A percentile compares a stretch with the other conserved stretches of the same genome.
Conservation (phyloP, 2,113 vertebrate genomes). For the Tachysurus vachellii region DNA sequence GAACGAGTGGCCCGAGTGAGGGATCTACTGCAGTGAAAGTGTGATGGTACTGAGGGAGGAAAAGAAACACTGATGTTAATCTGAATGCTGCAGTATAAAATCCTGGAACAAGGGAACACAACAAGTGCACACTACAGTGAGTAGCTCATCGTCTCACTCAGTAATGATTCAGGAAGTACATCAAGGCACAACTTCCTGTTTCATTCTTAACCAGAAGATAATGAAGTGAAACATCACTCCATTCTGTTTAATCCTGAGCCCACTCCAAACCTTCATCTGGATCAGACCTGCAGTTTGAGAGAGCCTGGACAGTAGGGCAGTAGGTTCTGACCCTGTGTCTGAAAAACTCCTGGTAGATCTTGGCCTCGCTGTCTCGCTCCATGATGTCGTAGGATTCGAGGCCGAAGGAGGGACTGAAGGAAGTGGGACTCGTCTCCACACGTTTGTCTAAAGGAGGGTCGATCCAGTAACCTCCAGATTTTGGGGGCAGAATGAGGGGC, state of each 20-base stretch:
- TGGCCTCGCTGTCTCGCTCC: conserved; percentile 83
- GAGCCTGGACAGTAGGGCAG: too few relatives aligned
- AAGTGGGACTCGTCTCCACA: conserved; percentile 69
- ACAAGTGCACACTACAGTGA: neutral
- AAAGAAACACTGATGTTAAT: neutral
- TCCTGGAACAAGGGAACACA: neutral
- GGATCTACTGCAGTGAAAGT: conserved; percentile 84
- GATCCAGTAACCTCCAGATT: conserved; percentile 86
- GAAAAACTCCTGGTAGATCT: conserved; percentile 81
- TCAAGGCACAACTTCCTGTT: neutral
- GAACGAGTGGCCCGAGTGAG: conserved; percentile 78
- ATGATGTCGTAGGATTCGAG: conserved; percentile 78
- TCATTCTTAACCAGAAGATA: neutral
- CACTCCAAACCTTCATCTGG: neutral
- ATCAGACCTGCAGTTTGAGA: neutral
- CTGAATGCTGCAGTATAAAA: neutral
- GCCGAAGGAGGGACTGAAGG: conserved; percentile 61
- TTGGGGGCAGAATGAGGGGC: conserved; percentile 81
- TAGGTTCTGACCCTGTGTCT: conserved; percentile 75
- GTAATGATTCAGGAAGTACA: neutral
- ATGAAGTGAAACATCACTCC: too few relatives aligned
- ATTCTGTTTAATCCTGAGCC: neutral
- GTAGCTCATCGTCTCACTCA: neutral
- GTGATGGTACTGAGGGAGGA: conserved; percentile 79
- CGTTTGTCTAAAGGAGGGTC: conserved; percentile 75